These are phyloP conservation scores for Antennarius maculatus DNA, from an alignment of 2,797 vertebrate species.

Conservation along the genomic window DNA sequence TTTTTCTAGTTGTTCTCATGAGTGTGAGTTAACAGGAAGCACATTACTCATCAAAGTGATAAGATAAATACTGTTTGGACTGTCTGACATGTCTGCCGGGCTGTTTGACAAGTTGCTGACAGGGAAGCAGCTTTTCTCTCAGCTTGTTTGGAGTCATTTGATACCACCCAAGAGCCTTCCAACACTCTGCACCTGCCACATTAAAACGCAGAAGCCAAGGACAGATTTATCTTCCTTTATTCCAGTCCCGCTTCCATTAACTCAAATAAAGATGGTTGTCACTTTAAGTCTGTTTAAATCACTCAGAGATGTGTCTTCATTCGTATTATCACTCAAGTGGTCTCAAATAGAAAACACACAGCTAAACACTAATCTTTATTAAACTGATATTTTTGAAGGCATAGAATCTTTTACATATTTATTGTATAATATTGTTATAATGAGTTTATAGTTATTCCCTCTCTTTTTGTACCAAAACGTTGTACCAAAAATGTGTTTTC, in stretches of 20 bases:
- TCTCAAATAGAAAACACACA: neutral
- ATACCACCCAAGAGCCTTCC: conserved; percentile 32
- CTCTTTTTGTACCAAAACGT: neutral
- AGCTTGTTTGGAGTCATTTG: conserved; percentile 54
- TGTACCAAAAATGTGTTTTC: too few relatives aligned
- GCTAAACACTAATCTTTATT: neutral
- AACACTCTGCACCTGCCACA: conserved; percentile 12
- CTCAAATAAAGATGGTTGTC: conserved; percentile 15
- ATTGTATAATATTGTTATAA: neutral
- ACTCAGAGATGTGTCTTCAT: neutral
- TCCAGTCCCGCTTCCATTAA: conserved; percentile 28
- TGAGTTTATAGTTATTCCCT: too few relatives aligned
- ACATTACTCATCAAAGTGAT: conserved; percentile 3
- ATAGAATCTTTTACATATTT: neutral
- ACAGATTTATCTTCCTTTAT: conserved; percentile 51
- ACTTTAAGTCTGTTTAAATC: conserved; percentile 2
- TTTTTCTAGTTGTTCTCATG: neutral
- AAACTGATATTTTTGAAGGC: too few relatives aligned
- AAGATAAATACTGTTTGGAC: conserved; percentile 4
- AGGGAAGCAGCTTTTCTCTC: conserved; percentile 41
- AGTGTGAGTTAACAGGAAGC: neutral
- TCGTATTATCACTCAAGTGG: neutral
- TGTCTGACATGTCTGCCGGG: conserved; percentile 11
- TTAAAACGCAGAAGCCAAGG: conserved; percentile 51
- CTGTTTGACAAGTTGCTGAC: conserved; percentile 33